Evolutionary conservation across 1,140 invertebrate species (phyloP).

Genomic region (Papilio glaucus): DNA sequence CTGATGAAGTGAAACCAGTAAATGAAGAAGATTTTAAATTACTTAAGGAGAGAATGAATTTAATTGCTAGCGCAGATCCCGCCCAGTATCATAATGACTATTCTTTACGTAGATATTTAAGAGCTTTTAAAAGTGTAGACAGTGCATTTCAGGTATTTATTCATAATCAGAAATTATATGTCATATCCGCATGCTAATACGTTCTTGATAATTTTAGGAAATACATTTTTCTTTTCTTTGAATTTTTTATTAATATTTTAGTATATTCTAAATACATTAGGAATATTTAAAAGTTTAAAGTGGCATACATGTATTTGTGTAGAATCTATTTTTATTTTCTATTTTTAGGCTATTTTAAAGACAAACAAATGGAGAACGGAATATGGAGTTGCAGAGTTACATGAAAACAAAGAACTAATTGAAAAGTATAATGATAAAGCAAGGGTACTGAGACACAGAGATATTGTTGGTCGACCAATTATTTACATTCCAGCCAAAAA

Average conservation of each 20-base stretch:
- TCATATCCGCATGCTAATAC: background rate
- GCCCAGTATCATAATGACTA: slow-evolving; percentile 89
- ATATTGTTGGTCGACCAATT: slow-evolving; percentile 88
- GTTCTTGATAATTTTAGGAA: background rate
- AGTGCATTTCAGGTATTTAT: slow-evolving; percentile 87
- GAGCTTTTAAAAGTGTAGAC: slow-evolving; percentile 88
- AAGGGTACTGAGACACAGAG: slow-evolving; percentile 87
- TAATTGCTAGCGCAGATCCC: slow-evolving; percentile 88
- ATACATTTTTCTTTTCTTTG: background rate
- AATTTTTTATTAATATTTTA: background rate
- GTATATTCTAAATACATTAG: no score
- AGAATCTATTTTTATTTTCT: slow-evolving; percentile 24
- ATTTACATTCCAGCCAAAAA: slow-evolving; percentile 90
- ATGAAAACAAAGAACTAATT: slow-evolving; percentile 84
- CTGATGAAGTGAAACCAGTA: slow-evolving; percentile 81
- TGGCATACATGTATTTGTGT: no score
- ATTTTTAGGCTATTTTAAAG: slow-evolving; percentile 87
- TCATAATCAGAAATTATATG: background rate
- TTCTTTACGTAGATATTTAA: slow-evolving; percentile 87
- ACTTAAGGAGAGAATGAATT: slow-evolving; percentile 87
- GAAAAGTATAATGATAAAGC: slow-evolving; percentile 87
- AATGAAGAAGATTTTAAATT: slow-evolving; percentile 86
- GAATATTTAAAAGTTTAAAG: no score
- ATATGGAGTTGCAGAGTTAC: slow-evolving; percentile 86
- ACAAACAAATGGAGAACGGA: slow-evolving; percentile 91